Evolutionary conservation across 2,797 vertebrate genomes (phyloP).

Genomic region (Pachyuromys duprasi): DNA sequence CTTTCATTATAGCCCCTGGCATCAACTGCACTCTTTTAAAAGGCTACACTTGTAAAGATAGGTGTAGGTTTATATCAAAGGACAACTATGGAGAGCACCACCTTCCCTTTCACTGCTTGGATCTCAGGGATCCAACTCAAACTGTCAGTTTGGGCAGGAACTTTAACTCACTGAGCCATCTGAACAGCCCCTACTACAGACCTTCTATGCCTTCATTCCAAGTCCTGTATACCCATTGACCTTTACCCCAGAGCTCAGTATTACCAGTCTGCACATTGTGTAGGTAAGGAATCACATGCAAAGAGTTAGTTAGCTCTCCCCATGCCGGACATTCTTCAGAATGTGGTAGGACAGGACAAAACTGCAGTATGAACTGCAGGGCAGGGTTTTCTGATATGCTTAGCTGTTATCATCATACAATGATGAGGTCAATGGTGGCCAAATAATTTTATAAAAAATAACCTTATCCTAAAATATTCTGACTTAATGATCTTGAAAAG

Average conservation of each 20-base stretch:
- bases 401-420: neutral
- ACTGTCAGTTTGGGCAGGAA: too few species aligned
- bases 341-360: neutral
- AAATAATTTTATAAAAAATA: neutral
- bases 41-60: neutral
- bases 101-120: neutral
- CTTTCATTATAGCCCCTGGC: neutral
- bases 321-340: neutral
- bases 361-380: neutral
- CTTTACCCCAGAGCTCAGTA: neutral
- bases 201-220: neutral
- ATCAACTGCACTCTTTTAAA: neutral
- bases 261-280: neutral
- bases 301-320: conserved; percentile 37
- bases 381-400: neutral
- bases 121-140: neutral
- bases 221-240: neutral
- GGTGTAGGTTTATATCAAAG: neutral
- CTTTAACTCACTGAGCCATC: neutral
- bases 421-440: neutral
- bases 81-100: too few species aligned
- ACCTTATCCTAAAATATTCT: neutral
- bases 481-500: conserved; percentile 25
- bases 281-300: neutral
- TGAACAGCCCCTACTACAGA: neutral